Evolutionary conservation across 2,797 vertebrate genomes (phyloP), one percentile per base, ranked within the genome.

Genomic region (Bovichtus variegatus): DNA sequence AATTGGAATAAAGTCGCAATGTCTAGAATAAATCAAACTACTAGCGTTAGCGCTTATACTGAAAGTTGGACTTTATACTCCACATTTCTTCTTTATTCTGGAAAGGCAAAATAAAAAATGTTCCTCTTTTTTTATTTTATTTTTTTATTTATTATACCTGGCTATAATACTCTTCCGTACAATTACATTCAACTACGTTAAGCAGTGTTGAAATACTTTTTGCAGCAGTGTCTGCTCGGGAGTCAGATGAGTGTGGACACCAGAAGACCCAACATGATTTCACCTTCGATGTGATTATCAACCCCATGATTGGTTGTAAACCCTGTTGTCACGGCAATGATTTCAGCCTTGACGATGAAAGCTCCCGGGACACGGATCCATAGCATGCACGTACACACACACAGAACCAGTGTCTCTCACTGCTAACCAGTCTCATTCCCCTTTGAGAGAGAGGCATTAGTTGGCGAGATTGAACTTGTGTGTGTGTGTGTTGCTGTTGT

Each of bases 371-470:
- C 77, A 38, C 79, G 55, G 78, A 85, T 80, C 71, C 47, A 10
- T 54, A 68, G 44, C 31, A 18, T 8, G 31, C 67, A 46, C 13
- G 5, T 19, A 43, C 19, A 18, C 74, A 49, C 47, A n/a, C 65
- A 41, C 27, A 41, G 29, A 41, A n/a, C 62, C 66, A 71, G 68
- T 74, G 79, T 79, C 82, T 89, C 64, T 82, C 57, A 78, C 81
- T 58, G 46, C 93, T 70, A 89, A 93, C 92, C 87, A 79, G 89
- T 91, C 92, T 92, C 92, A 89, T 94, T 95, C 94, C 86, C 90
- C 87, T 92, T 87, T 83, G 91, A 91, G 88, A 87, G 90, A 78
- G 92, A 89, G 89, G 90, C 94, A 96, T 95, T 94, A 96, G 95
- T 89, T 85, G 91, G 88, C 75, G 87, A 95, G 94, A 96, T 95